Base-by-base conservation (phyloP, 2,113 vertebrate species). In the Hippocampus comes region DNA sequence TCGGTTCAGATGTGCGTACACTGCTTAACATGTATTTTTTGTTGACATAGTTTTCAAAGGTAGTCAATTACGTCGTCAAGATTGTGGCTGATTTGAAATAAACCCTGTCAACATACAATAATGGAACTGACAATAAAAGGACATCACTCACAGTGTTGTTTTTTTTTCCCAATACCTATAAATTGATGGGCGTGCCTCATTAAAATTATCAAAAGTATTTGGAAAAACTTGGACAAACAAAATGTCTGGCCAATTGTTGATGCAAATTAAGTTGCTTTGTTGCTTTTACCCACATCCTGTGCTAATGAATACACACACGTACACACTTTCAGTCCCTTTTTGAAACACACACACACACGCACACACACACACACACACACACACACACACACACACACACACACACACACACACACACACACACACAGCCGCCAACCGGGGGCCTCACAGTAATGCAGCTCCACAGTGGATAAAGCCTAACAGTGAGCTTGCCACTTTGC, bases 391-490 rank as follows among this genome's bases (percentile, higher is more conserved):
- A 21, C 71, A 74, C 38, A 75, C 57, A 73, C 69, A 67, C 63
- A 71, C 46, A 67, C 66, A 77, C 71, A 25, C 69, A 74, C 66
- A n/a, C 49, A 61, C 48, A 71, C 66, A 79, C 18, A 51, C 63
- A 78, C 61, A 78, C 73, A 71, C 72, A 80, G 73, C 85, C 86
- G 82, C 73, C 49, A 71, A 56, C 70, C 6, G 46, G 79, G 83
- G 84, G 84, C 85, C 83, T 89, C 87, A 87, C 86, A 89, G 84
- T 86, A 86, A 76, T 74, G 57, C 61, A 79, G 79, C 87, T 85
- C 86, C 63, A 73, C 55, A 60, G 65, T 48, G 30, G 46, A 34
- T 5, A 68, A 86, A 87, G 81, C 72, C 67, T 25, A 77, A 86
- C 79, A 85, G 84, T 86, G 84, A 85, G 86, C 82, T 83, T 81